phyloP scores from a whole-genome alignment of 2,888 invertebrate species.

The Anoplius nigerrimus region DNA sequence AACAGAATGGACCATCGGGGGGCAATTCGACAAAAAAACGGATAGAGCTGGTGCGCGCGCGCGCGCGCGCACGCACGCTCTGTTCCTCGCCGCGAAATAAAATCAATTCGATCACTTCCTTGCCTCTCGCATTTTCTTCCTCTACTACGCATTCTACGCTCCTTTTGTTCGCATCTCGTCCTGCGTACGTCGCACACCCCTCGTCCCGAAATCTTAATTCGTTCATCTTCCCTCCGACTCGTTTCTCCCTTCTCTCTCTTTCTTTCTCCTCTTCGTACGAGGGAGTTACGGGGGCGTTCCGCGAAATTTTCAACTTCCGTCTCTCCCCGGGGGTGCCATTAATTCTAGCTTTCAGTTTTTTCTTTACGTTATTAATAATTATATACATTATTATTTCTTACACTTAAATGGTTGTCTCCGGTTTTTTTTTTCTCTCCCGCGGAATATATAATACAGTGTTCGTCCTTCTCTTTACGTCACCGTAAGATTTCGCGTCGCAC shows the following conservation, averaged over 20 bases:
- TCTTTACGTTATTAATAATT: slow-evolving; percentile 65
- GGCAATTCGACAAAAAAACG: slow-evolving; percentile 40
- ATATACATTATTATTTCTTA: slow-evolving; percentile 71
- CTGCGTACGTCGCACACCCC: too few species aligned
- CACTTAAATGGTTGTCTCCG: slow-evolving; percentile 61
- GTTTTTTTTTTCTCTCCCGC: slow-evolving; percentile 33
- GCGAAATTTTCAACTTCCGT: slow-evolving; percentile 17
- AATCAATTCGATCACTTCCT: slow-evolving; percentile 36
- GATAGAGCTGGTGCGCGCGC: too few species aligned
- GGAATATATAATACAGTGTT: slow-evolving; percentile 67
- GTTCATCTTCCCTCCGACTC: not conserved
- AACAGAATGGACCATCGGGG: slow-evolving; percentile 55
- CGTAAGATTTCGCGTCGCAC: too few species aligned
- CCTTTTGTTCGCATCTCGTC: too few species aligned
- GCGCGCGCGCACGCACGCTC: too few species aligned
- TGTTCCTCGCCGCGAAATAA: slow-evolving; percentile 14
- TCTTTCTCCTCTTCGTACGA: slow-evolving; percentile 18
- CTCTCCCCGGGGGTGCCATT: slow-evolving; percentile 56
- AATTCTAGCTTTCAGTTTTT: slow-evolving; percentile 54
- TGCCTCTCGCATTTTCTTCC: not conserved
- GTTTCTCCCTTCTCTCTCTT: slow-evolving; percentile 6
- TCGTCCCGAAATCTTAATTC: too few species aligned
- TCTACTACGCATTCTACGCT: too few species aligned
- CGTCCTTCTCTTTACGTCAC: slow-evolving; percentile 39
- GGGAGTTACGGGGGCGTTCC: slow-evolving; percentile 28